phyloP scores from a whole-genome alignment of 2,888 invertebrate genomes.

The Dendrolimus pini region DNA sequence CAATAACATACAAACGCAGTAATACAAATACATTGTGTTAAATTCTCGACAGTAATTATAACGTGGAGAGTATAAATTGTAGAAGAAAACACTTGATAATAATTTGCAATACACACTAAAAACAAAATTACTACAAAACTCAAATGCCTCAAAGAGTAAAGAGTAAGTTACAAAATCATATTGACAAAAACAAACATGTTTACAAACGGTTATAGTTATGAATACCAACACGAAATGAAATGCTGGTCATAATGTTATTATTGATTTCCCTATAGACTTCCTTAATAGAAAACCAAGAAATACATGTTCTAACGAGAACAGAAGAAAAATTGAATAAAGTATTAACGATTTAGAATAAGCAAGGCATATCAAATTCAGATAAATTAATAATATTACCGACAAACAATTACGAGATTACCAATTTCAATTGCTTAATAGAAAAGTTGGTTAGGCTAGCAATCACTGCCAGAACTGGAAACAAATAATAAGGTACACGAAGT shows the following conservation, averaged over 20 bases:
- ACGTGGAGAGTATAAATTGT: no score
- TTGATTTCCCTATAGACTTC: constrained; percentile 31
- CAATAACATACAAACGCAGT: no score
- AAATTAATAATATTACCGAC: neutral
- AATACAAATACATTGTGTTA: no score
- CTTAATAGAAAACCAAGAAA: constrained; percentile 16
- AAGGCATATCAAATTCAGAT: constrained; percentile 11
- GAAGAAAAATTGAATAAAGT: constrained; percentile 19
- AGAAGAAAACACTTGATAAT: no score
- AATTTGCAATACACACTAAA: no score
- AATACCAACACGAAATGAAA: constrained; percentile 19
- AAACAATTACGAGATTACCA: no score
- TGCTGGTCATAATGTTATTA: constrained; percentile 23
- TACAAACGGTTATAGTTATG: constrained; percentile 11
- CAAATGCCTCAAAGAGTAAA: constrained; percentile 1
- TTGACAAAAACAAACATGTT: constrained; percentile 20
- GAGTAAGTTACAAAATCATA: constrained; percentile 2
- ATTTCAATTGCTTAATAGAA: constrained; percentile 26
- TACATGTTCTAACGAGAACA: constrained; percentile 7
- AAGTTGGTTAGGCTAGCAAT: constrained; percentile 38
- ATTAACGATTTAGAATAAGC: constrained; percentile 7
- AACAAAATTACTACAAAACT: no score
- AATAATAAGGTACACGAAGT: constrained; percentile 54
- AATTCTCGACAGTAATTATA: no score
- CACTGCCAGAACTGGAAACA: constrained; percentile 64